Evolutionary conservation across 1,140 invertebrate genomes (phyloP), one percentile per base, ranked within the genome.

Genomic region (Ceratina japonica): DNA sequence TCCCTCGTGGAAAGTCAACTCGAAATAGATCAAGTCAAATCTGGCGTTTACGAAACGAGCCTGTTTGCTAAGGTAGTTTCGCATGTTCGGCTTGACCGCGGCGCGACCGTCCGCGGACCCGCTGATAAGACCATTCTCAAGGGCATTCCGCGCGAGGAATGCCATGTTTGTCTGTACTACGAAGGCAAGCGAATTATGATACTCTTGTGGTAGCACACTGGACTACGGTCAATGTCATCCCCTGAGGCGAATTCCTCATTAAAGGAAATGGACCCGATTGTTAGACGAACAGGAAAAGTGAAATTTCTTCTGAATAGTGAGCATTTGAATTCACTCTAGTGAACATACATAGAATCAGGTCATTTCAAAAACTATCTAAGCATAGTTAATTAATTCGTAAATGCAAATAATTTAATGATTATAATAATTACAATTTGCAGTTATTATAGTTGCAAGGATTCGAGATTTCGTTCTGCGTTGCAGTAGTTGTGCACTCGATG

Each of bases 21-120:
- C 74, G 71, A 76, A 56, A 75, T 63, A 56, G 79, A 62, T 73
- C 56, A 82, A 86, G 75, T 85, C 71, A 79, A 81, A 85, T 85
- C 84, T 66, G 54, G 51, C 58, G 59, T 58, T 63, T 73, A 79
- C n/a, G 70, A 74, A 61, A 52, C 52, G 16, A 56, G 16, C 31
- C 15, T 1, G 27, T 13, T 10, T 31, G 12, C 31, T 16, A 24
- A 52, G 10, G 31, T 15, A 44, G 24, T 18, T 62, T 31, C 58
- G 15, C 15, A 15, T 37, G 15, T 16, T 51, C n/a, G 37, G 3
- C 22, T 31, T 18, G 64, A 3, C 31, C 10, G 24, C 37, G 54
- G 10, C 27, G 63, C 63, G 44, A 59, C 69, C 27, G 54, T 31
- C n/a, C 71, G 37, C 58, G 20, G 58, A 1, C 3, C 20, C 58